phyloP scores from a whole-genome alignment of 2,113 vertebrate species.

The Alligator sinensis region DNA sequence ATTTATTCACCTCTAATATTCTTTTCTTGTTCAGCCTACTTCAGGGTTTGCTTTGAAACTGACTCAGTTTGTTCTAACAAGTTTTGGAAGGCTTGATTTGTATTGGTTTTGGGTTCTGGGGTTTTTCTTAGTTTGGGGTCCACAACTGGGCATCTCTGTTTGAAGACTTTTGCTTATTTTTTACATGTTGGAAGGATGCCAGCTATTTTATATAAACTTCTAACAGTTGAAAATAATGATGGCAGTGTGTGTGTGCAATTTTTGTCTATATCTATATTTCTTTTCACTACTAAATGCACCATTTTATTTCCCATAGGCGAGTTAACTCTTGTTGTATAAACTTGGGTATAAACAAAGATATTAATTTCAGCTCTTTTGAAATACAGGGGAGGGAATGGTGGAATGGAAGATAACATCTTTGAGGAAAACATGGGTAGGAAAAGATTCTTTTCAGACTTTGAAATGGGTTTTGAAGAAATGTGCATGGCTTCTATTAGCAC shows the following conservation, averaged over 20 bases:
- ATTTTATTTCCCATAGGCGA: background rate
- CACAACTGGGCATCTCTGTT: background rate
- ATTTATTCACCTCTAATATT: too few relatives aligned
- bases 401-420: constrained; percentile 20
- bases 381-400: background rate
- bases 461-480: constrained; percentile 11
- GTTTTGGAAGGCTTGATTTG: background rate
- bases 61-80: background rate
- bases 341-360: constrained; percentile 22
- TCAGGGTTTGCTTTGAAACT: background rate
- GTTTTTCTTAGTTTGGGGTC: background rate
- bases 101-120: background rate
- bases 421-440: constrained; percentile 20
- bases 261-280: accelerated
- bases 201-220: background rate
- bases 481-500: background rate
- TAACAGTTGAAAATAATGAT: background rate
- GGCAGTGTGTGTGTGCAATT: accelerated
- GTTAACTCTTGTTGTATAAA: background rate
- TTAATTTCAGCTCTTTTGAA: constrained; percentile 32
- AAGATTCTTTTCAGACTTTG: constrained; percentile 5
- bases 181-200: accelerated
- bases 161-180: background rate
- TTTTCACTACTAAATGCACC: background rate
- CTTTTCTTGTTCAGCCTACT: too few relatives aligned